Evolutionary conservation across 1,140 invertebrate genomes (phyloP), one percentile per base, ranked within the genome.

Genomic region (Drosophila trapezifrons): DNA sequence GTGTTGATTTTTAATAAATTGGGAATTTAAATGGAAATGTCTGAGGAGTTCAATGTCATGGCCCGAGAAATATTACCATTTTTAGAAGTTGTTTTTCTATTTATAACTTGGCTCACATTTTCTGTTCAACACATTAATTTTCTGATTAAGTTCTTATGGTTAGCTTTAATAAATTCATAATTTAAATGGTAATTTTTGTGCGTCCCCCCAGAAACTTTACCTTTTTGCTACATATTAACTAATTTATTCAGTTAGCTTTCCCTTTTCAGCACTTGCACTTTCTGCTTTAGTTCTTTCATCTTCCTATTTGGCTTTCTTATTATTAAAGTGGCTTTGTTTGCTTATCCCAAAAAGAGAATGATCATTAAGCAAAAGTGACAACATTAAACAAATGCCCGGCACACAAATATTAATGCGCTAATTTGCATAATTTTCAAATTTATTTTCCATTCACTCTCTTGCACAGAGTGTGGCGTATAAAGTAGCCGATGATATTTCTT

Each of bases 371-470:
- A 67, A 81, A 76, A 58, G 65, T 76, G 79, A 60, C 62, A 75
- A 27, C 59, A 60, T 69, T 59, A 66, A 74, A 86, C 74, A 71
- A 81, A 80, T 62, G 60, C 52, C 42, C 47, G 75, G 40, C 46
- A 56, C 67, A 82, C 58, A 78, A 82, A 86, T 86, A 65, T 69
- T 62, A 81, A 71, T 75, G 65, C 58, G 55, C 52, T 49, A 66
- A 87, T 86, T 86, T 77, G 72, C 84, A 86, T 86, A 86, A 86
- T 87, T 86, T 74, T 49, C 70, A 58, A 75, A 89, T 86, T 86
- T 83, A 60, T 87, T 83, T 76, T 63, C 76, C 72, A 60, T 47
- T 89, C 57, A 63, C 76, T 73, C 57, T 46, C 40, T 59, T 40
- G 17, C 56, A 32, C 43, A 54, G 55, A 64, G 49, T 75, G 70